Evolutionary conservation across 2,797 vertebrate species (phyloP).

Genomic region (Poecilia picta): DNA sequence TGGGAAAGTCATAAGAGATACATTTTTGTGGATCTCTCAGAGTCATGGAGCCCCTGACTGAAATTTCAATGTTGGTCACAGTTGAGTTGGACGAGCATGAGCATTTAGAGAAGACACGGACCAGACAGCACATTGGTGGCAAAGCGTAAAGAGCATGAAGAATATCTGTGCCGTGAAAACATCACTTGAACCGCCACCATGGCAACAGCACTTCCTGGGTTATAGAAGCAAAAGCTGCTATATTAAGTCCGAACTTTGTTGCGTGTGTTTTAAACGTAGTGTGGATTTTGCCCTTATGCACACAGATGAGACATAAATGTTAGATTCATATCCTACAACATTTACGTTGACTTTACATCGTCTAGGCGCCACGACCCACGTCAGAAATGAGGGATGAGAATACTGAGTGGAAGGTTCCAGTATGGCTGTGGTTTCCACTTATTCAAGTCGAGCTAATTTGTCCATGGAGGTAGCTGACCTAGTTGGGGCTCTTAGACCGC

Average conservation of each 20-base stretch:
- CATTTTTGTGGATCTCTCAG: conserved; percentile 1
- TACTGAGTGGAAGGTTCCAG: too few species aligned
- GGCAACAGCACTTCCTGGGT: neutral
- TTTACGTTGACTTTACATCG: too few species aligned
- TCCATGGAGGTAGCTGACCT: too few species aligned
- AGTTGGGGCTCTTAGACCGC: too few species aligned
- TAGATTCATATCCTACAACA: too few species aligned
- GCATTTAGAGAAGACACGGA: neutral
- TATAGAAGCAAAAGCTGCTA: neutral
- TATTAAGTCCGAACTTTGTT: neutral
- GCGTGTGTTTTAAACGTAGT: neutral
- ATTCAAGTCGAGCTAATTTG: too few species aligned
- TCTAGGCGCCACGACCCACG: too few species aligned
- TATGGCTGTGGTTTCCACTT: too few species aligned
- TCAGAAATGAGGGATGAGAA: too few species aligned
- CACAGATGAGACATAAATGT: neutral
- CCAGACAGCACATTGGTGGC: neutral
- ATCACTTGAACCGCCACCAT: neutral
- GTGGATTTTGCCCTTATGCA: neutral
- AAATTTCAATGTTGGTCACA: neutral
- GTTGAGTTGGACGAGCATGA: neutral
- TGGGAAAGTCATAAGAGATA: neutral
- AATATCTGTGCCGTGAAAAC: neutral
- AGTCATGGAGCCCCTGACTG: neutral
- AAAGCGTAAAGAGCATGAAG: neutral